Percentiles rank a stretch among this genome's conserved stretches.
Conservation (phyloP, 2,888 invertebrate species). For the Orchestes rusci region DNA sequence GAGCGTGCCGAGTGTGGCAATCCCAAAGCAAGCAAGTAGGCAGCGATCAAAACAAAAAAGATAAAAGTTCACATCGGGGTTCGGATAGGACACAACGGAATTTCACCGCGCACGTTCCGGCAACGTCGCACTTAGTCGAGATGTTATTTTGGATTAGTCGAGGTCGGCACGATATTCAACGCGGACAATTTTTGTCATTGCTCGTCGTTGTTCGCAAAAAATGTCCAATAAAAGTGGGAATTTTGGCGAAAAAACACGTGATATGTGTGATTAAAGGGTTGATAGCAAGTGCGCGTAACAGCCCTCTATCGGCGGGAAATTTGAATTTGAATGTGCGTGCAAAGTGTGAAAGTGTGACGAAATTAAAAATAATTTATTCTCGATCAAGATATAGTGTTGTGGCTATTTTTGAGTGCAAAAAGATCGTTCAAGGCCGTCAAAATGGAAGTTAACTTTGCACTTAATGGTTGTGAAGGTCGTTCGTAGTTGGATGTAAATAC, state of each 20-base stretch:
- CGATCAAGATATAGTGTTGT: conserved; percentile 10
- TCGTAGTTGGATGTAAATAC: conserved; percentile 4
- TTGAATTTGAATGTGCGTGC: conserved; percentile 4
- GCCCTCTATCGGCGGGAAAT: conserved; percentile 11
- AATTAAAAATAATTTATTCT: conserved; percentile 13
- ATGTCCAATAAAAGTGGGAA: conserved; percentile 13
- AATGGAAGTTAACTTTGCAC: conserved; percentile 9
- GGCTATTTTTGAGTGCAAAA: conserved; percentile 18
- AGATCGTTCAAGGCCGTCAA: conserved; percentile 8
- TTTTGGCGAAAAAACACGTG: conserved; percentile 6
- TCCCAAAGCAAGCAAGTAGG: too few relatives aligned
- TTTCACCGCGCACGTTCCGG: conserved; percentile 3
- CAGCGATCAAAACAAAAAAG: too few relatives aligned
- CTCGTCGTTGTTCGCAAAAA: conserved; percentile 19
- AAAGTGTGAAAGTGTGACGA: conserved; percentile 5
- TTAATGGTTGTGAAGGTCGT: conserved; percentile 9
- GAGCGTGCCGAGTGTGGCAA: too few relatives aligned
- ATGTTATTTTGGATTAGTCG: conserved; percentile 24
- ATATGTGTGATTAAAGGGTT: conserved; percentile 10
- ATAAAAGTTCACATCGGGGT: too few relatives aligned
- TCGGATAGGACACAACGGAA: too few relatives aligned
- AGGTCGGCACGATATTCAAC: conserved; percentile 20
- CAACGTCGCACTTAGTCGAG: conserved; percentile 17
- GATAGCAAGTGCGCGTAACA: too few relatives aligned
- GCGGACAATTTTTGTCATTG: conserved; percentile 19